phyloP scores from a whole-genome alignment of 2,113 vertebrate genomes.

The Alces alces region DNA sequence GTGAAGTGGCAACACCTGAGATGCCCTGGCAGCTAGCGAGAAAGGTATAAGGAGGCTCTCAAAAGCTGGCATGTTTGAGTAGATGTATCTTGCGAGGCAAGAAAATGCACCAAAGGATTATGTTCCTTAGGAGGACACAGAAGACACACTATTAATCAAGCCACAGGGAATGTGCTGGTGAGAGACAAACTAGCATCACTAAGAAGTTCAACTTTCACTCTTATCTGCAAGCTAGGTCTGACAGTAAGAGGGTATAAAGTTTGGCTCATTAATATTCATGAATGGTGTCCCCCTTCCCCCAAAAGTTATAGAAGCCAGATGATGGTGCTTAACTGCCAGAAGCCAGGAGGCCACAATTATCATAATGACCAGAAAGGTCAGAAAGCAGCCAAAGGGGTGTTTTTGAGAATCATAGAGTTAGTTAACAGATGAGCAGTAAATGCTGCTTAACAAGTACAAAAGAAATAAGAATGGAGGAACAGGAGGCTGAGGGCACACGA shows the following conservation, averaged over 20 bases:
- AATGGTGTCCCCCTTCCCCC: neutral
- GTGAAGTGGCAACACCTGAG: neutral
- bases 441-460: neutral
- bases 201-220: neutral
- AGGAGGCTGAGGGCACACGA: neutral
- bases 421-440: neutral
- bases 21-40: neutral
- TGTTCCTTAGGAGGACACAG: neutral
- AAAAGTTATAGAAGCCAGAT: neutral
- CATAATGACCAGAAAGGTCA: neutral
- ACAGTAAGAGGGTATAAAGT: neutral
- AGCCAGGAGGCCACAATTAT: neutral
- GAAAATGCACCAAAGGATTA: neutral
- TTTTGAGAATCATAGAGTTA: neutral
- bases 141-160: neutral
- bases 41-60: neutral
- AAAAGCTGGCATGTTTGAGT: neutral
- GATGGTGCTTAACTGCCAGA: neutral
- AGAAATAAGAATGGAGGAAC: neutral
- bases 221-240: neutral
- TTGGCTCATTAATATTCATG: neutral
- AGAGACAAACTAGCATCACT: neutral
- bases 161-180: neutral
- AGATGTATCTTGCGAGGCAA: neutral
- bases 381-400: neutral